Evolutionary conservation across 2,797 vertebrate species (phyloP).

Genomic region (Artibeus jamaicensis): DNA sequence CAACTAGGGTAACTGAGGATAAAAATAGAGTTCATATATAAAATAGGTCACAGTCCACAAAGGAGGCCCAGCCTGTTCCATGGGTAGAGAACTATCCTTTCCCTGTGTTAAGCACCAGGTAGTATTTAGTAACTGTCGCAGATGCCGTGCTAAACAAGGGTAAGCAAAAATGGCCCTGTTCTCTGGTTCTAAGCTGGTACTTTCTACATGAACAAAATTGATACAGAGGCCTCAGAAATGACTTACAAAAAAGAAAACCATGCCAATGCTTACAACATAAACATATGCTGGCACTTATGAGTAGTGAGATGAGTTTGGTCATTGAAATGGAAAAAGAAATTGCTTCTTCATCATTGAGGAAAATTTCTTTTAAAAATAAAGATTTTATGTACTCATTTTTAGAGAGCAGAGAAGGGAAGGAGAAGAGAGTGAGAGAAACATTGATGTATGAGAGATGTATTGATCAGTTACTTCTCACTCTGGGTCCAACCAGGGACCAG

Average conservation of each 20-base stretch:
- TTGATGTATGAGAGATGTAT: background rate
- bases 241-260: background rate
- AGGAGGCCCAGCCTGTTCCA: background rate
- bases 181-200: background rate
- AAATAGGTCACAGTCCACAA: background rate
- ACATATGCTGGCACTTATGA: background rate
- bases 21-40: conserved; percentile 5
- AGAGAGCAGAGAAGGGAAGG: background rate
- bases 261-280: background rate
- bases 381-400: background rate
- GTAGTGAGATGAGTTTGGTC: background rate
- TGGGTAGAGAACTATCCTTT: background rate
- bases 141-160: background rate
- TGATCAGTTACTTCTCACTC: background rate
- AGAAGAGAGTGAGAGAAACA: background rate
- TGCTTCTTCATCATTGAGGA: background rate
- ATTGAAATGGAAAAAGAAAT: background rate
- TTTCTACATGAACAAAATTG: background rate
- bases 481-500: background rate
- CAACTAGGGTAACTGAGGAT: conserved; percentile 15
- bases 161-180: background rate
- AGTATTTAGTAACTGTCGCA: background rate
- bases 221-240: background rate
- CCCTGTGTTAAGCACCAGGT: background rate
- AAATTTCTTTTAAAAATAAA: background rate